Conservation (phyloP, 2,113 vertebrate species). For the Neodon shergylaensis region DNA sequence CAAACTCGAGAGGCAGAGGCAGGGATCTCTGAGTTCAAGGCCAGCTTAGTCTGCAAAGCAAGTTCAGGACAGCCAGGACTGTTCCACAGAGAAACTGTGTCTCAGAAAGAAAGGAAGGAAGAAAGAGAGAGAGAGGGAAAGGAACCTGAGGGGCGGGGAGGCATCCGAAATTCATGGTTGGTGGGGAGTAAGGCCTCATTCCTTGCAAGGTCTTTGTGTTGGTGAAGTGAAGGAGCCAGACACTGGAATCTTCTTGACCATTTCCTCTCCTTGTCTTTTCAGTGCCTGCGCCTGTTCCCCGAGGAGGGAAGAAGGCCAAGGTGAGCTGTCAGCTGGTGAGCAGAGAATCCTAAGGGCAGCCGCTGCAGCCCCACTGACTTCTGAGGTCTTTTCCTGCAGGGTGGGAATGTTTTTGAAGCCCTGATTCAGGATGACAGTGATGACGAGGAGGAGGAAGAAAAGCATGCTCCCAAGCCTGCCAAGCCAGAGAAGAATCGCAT, state of each 20-base stretch:
- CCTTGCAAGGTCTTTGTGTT: neutral
- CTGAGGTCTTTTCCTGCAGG: constrained; percentile 78
- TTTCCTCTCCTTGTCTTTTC: constrained; percentile 35
- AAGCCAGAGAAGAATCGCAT: constrained; percentile 79
- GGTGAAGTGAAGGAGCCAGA: neutral
- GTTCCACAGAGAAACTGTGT: neutral
- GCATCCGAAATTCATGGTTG: neutral
- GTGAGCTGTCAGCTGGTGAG: constrained; percentile 35
- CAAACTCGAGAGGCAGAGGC: neutral
- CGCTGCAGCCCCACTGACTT: neutral
- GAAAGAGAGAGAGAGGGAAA: neutral
- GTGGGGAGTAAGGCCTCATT: neutral
- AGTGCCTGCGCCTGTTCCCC: constrained; percentile 27
- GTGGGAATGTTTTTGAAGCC: constrained; percentile 92
- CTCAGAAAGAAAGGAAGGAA: neutral
- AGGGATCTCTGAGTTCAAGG: neutral
- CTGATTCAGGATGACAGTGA: constrained; percentile 90
- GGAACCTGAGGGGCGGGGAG: constrained; percentile 9
- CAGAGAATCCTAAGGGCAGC: neutral
- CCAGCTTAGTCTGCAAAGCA: neutral
- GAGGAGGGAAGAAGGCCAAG: constrained; percentile 73
- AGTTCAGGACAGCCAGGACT: neutral
- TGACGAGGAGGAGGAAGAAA: constrained; percentile 84
- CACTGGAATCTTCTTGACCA: neutral
- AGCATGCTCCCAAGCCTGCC: constrained; percentile 63